Evolutionary conservation across 2,888 invertebrate species (phyloP).

Genomic region (Sinhomidia bicolor): DNA sequence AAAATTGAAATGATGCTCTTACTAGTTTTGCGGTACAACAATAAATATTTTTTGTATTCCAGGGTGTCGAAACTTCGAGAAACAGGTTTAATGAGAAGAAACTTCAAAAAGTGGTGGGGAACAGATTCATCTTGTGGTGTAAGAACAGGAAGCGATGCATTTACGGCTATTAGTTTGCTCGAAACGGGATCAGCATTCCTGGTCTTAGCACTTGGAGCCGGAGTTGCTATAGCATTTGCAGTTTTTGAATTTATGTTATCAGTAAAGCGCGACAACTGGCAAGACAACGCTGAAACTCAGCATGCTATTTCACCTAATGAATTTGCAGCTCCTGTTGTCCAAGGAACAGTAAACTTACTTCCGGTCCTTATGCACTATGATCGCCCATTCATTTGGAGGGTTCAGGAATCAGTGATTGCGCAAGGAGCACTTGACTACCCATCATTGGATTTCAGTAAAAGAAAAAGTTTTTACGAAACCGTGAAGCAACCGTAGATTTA

Average conservation of each 20-base stretch:
- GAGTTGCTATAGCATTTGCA: slow-evolving; percentile 62
- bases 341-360: slow-evolving; percentile 35
- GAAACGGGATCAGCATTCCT: slow-evolving; percentile 79
- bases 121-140: slow-evolving; percentile 69
- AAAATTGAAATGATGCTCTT: slow-evolving; percentile 3
- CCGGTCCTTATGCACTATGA: not conserved
- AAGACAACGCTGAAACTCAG: not conserved
- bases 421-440: not conserved
- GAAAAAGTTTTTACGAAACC: not conserved
- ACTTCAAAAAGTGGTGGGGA: slow-evolving; percentile 79
- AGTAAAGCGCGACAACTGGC: not conserved
- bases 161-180: slow-evolving; percentile 76
- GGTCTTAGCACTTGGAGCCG: slow-evolving; percentile 71
- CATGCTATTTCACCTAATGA: slow-evolving; percentile 2
- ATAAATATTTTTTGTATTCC: slow-evolving; percentile 22
- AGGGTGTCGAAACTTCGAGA: slow-evolving; percentile 77
- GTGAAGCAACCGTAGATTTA: not conserved
- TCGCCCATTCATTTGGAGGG: slow-evolving; percentile 7
- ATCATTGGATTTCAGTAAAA: not conserved
- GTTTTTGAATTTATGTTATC: slow-evolving; percentile 61
- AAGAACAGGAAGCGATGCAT: slow-evolving; percentile 52
- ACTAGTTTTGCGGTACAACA: not conserved
- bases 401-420: not conserved
- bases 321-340: slow-evolving; percentile 42
- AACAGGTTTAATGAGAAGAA: slow-evolving; percentile 78